A percentile compares a stretch with the other conserved stretches of the same genome.
Conservation (phyloP, 2,113 vertebrate species). For the Podarcis muralis region DNA sequence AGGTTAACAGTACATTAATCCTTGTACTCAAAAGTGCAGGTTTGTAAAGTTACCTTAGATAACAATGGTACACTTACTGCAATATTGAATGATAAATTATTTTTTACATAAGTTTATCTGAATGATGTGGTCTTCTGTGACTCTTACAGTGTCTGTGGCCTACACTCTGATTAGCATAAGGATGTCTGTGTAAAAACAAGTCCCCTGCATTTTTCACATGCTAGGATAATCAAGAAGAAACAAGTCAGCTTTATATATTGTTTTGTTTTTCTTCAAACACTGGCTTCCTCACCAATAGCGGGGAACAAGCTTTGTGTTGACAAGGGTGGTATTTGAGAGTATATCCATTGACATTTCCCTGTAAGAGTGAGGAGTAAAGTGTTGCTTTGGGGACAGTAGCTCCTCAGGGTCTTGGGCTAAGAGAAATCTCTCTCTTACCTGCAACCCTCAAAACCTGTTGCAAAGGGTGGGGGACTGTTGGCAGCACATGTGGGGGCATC, state of each 20-base stretch:
- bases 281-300: neutral
- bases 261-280: neutral
- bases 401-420: too few relatives aligned
- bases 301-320: neutral
- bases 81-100: slow-evolving; percentile 53
- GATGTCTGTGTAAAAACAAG: neutral
- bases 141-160: neutral
- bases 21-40: neutral
- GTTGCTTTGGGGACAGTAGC: neutral
- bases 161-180: neutral
- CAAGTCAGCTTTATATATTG: neutral
- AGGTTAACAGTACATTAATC: neutral
- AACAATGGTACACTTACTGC: slow-evolving; percentile 12
- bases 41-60: neutral
- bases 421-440: too few relatives aligned
- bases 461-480: too few relatives aligned
- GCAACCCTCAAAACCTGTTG: too few relatives aligned
- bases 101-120: slow-evolving; percentile 53
- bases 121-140: neutral
- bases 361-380: neutral
- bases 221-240: neutral
- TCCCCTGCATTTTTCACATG: neutral
- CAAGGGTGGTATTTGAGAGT: neutral
- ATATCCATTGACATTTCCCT: neutral
- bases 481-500: too few relatives aligned